phyloP scores from a whole-genome alignment of 2,797 vertebrate genomes.

The Ceyx erithaca region DNA sequence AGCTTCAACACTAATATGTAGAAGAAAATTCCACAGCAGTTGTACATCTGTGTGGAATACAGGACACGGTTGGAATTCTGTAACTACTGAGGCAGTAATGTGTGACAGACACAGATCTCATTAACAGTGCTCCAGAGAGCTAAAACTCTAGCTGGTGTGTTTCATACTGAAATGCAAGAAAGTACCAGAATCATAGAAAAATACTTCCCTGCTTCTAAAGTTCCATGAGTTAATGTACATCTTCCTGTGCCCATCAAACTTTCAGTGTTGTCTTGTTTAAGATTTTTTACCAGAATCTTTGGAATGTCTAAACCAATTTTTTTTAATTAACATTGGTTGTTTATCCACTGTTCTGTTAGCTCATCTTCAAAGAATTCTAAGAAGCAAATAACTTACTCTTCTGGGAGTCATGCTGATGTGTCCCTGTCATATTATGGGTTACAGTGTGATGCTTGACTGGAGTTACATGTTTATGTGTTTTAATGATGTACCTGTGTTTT shows the following conservation, averaged over 20 bases:
- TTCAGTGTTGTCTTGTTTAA: background rate
- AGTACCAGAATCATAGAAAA: background rate
- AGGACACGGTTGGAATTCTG: background rate
- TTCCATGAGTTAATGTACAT: background rate
- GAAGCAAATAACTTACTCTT: background rate
- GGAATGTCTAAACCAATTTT: background rate
- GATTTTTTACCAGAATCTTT: background rate
- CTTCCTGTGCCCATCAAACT: background rate
- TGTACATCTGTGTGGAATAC: background rate
- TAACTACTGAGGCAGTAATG: background rate
- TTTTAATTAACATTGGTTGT: background rate
- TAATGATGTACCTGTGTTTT: conserved; percentile 65
- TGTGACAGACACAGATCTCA: background rate
- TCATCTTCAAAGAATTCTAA: background rate
- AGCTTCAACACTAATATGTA: background rate
- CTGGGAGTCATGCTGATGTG: background rate
- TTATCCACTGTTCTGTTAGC: background rate
- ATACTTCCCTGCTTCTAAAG: background rate
- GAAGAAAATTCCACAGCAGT: background rate
- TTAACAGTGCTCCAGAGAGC: background rate
- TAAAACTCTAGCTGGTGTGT: background rate
- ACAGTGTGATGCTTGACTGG: conserved; percentile 37
- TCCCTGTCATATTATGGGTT: background rate
- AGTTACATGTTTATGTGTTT: conserved; percentile 43
- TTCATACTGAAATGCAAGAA: background rate